These are phyloP conservation scores for Daboia siamensis DNA, from an alignment of 2,113 vertebrate genomes.

Conservation along the genomic window DNA sequence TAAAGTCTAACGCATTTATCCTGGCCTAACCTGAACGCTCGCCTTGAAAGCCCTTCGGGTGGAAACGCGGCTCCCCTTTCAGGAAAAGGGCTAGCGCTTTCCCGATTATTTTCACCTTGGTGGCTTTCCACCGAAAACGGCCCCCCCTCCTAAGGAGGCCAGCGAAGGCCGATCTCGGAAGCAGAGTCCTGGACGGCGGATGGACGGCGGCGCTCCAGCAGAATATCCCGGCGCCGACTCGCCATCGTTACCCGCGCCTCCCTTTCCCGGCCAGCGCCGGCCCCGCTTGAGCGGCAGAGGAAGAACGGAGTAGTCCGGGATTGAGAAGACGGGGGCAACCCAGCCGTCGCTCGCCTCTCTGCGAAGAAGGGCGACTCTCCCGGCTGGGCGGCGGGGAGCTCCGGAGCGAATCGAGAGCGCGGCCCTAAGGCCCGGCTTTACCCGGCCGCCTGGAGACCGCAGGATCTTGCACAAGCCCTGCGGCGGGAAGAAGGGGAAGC, in stretches of 20 bases:
- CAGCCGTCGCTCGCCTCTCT: no score
- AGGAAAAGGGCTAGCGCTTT: not conserved
- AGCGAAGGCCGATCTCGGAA: not conserved
- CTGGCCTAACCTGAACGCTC: not conserved
- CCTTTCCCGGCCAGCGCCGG: not conserved
- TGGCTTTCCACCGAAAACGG: not conserved
- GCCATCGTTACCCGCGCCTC: not conserved
- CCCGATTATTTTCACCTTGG: not conserved
- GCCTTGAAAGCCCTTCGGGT: not conserved
- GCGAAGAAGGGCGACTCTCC: not conserved
- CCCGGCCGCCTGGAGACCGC: not conserved
- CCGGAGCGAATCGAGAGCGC: not conserved
- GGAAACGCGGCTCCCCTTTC: not conserved
- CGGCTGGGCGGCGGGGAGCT: not conserved
- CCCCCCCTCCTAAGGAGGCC: not conserved
- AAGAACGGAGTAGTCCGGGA: not conserved
- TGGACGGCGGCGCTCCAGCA: not conserved
- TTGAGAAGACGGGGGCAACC: no score
- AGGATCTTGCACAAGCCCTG: not conserved
- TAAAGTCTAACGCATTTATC: not conserved
- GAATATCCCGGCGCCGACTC: not conserved
- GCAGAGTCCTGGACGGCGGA: not conserved
- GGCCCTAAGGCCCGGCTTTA: not conserved
- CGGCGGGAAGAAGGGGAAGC: not conserved
- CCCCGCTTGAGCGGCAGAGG: not conserved